Conservation (phyloP, 1,140 invertebrate genomes). For the Orchestia grillus region DNA sequence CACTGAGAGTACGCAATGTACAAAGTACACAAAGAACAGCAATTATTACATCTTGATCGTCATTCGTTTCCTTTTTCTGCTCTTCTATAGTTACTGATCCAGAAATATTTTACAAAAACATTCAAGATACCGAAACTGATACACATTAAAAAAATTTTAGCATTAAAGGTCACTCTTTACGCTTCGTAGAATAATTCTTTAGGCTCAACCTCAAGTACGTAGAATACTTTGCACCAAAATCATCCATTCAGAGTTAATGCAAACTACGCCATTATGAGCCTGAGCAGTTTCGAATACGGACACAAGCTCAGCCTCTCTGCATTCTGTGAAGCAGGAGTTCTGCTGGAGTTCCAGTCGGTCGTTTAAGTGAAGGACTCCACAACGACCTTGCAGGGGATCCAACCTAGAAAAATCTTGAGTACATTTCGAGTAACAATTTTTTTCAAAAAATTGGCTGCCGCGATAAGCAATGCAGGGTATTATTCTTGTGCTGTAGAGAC, state of each 20-base stretch:
- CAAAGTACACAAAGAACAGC: constrained; percentile 47
- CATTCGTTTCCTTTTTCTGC: constrained; percentile 6
- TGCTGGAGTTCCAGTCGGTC: neutral
- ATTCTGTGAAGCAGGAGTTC: neutral
- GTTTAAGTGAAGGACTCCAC: neutral
- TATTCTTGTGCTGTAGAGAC: neutral
- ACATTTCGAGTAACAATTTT: neutral
- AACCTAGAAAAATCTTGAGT: neutral
- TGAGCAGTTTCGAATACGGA: neutral
- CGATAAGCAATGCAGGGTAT: neutral
- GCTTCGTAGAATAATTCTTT: neutral
- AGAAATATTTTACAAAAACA: neutral
- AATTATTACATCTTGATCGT: constrained; percentile 28
- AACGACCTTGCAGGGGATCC: neutral
- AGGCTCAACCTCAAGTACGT: neutral
- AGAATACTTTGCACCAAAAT: neutral
- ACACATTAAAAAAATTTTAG: neutral
- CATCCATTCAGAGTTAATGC: neutral
- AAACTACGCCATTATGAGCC: neutral
- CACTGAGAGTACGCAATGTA: constrained; percentile 52
- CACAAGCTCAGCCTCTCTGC: neutral
- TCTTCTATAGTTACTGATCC: neutral
- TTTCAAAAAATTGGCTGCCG: neutral
- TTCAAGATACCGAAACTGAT: neutral
- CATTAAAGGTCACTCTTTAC: neutral